Conservation (phyloP, 1,140 invertebrate species). For the Neelides sp. region DNA sequence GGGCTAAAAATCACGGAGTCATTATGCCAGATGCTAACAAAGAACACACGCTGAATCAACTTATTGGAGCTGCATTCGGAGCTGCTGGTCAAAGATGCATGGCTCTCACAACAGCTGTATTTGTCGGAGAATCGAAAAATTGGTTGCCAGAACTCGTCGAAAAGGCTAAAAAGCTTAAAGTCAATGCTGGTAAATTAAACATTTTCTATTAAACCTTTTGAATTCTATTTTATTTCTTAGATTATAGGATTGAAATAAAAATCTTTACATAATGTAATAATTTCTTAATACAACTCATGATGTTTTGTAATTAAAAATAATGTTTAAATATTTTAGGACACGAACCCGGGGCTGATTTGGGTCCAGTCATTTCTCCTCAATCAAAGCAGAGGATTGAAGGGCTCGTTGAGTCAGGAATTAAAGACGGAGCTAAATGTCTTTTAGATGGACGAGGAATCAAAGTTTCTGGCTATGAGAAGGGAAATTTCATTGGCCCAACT, state of each 20-base stretch:
- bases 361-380: conserved; percentile 88
- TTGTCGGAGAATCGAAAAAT: conserved; percentile 83
- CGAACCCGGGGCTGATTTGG: conserved; percentile 83
- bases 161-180: conserved; percentile 76
- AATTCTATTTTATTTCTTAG: neutral
- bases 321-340: conserved; percentile 46
- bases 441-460: conserved; percentile 76
- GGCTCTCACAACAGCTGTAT: conserved; percentile 93
- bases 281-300: conserved; percentile 1
- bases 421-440: conserved; percentile 76
- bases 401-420: conserved; percentile 73
- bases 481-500: conserved; percentile 97
- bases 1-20: conserved; percentile 97
- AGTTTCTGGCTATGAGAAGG: conserved; percentile 80
- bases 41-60: conserved; percentile 83
- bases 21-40: conserved; percentile 96
- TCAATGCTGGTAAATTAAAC: conserved; percentile 58
- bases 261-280: conserved; percentile 6
- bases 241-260: neutral
- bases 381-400: conserved; percentile 74
- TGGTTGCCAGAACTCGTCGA: conserved; percentile 90
- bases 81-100: conserved; percentile 91
- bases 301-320: conserved; percentile 1
- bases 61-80: conserved; percentile 93
- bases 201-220: neutral